Evolutionary conservation across 2,113 vertebrate species (phyloP).

Genomic region (Laticauda colubrina): DNA sequence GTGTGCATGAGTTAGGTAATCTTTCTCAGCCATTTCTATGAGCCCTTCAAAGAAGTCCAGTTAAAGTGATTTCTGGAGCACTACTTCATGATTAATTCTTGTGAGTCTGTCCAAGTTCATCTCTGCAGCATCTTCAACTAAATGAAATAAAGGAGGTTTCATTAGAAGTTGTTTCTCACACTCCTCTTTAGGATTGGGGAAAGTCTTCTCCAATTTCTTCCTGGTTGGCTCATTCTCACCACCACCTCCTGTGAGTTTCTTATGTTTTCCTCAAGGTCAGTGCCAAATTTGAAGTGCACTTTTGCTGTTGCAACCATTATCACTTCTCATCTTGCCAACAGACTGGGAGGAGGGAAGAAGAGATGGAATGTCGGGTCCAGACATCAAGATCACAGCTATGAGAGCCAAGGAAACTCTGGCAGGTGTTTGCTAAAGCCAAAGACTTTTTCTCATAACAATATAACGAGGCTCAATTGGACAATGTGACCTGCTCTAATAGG

Average conservation of each 20-base stretch:
- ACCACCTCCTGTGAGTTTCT: fast-evolving
- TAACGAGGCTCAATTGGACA: too few relatives aligned
- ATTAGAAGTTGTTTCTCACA: not conserved
- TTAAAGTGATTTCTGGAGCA: not conserved
- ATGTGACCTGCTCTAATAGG: too few relatives aligned
- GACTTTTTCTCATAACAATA: too few relatives aligned
- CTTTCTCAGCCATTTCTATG: not conserved
- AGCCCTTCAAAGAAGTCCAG: not conserved
- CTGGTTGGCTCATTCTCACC: not conserved
- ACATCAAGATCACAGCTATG: too few relatives aligned
- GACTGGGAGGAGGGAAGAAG: too few relatives aligned
- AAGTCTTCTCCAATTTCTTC: not conserved
- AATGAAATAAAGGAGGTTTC: not conserved
- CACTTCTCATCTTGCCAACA: too few relatives aligned
- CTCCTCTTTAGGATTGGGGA: not conserved
- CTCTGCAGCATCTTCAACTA: not conserved
- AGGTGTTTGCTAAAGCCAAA: too few relatives aligned
- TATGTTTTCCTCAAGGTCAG: not conserved
- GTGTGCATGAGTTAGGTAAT: not conserved
- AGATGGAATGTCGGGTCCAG: too few relatives aligned
- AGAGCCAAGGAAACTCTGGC: too few relatives aligned
- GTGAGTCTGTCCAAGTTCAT: not conserved
- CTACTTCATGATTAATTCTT: not conserved
- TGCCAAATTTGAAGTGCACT: too few relatives aligned
- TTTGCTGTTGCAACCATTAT: too few relatives aligned